phyloP scores from a whole-genome alignment of 2,888 invertebrate genomes.

The Latrodectus hesperus region DNA sequence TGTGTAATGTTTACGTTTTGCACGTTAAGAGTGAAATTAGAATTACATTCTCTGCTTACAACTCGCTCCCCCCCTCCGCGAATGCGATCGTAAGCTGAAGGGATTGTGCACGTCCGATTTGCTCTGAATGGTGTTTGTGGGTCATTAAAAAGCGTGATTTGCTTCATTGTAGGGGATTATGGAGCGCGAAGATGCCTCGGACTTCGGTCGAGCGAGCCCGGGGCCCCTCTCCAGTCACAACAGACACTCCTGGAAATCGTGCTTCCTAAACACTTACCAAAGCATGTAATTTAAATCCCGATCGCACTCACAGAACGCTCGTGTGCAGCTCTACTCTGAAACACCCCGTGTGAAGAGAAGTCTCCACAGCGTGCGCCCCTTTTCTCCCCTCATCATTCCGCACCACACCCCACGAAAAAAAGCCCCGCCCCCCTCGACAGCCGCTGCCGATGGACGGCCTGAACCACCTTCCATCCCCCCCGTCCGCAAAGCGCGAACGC shows the following conservation, averaged over 20 bases:
- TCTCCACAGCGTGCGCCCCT: constrained; percentile 15
- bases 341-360: constrained; percentile 16
- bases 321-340: constrained; percentile 1
- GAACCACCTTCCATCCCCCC: constrained; percentile 20
- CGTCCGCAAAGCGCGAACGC: constrained; percentile 56
- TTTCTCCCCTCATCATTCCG: constrained; percentile 19
- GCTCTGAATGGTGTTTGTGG: constrained; percentile 9
- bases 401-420: constrained; percentile 39
- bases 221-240: constrained; percentile 51
- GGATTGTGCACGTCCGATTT: constrained; percentile 31
- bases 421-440: constrained; percentile 54
- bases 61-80: not conserved
- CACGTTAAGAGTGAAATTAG: no score
- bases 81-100: constrained; percentile 12
- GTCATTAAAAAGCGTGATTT: constrained; percentile 13
- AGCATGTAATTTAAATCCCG: constrained; percentile 65
- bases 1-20: no score
- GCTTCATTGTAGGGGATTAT: constrained; percentile 46
- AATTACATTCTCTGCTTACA: not conserved
- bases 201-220: constrained; percentile 22
- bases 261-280: constrained; percentile 57
- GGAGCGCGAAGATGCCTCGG: not conserved
- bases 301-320: constrained; percentile 33
- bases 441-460: constrained; percentile 17
- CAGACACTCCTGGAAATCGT: constrained; percentile 35